Evolutionary conservation across 2,797 vertebrate species (phyloP).

Genomic region (Podarcis siculus): DNA sequence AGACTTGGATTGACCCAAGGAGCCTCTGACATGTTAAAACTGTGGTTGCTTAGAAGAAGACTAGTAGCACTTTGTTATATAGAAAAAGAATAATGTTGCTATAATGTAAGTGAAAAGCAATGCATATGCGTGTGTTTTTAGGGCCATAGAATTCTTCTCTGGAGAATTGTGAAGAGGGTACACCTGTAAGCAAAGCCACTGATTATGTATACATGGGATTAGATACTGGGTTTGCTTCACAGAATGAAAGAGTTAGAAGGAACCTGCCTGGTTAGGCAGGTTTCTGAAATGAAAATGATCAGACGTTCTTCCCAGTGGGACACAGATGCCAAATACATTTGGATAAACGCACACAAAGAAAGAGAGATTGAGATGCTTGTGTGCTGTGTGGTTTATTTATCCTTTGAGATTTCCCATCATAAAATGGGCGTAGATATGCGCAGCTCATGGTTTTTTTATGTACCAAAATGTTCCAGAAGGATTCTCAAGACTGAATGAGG

Average conservation of each 20-base stretch:
- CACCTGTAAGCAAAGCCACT: neutral
- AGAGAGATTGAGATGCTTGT: constrained; percentile 6
- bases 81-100: constrained; percentile 2
- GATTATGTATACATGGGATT: neutral
- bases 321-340: constrained; percentile 39
- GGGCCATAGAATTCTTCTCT: no score
- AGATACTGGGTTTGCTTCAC: neutral
- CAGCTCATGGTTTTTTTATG: neutral
- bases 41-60: constrained; percentile 1
- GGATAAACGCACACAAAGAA: neutral
- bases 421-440: constrained; percentile 13
- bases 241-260: constrained; percentile 40
- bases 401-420: constrained; percentile 24
- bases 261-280: constrained; percentile 14
- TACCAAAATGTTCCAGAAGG: constrained; percentile 20
- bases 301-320: constrained; percentile 31
- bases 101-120: neutral
- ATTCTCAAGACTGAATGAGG: constrained; percentile 12
- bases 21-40: neutral
- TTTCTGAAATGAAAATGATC: constrained; percentile 31
- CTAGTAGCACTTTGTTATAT: constrained; percentile 16
- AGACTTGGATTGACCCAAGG: constrained; percentile 18
- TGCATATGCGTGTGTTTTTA: neutral
- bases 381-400: neutral
- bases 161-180: neutral